Base-by-base conservation (phyloP, 2,113 vertebrate species). In the Passerina amoena region DNA sequence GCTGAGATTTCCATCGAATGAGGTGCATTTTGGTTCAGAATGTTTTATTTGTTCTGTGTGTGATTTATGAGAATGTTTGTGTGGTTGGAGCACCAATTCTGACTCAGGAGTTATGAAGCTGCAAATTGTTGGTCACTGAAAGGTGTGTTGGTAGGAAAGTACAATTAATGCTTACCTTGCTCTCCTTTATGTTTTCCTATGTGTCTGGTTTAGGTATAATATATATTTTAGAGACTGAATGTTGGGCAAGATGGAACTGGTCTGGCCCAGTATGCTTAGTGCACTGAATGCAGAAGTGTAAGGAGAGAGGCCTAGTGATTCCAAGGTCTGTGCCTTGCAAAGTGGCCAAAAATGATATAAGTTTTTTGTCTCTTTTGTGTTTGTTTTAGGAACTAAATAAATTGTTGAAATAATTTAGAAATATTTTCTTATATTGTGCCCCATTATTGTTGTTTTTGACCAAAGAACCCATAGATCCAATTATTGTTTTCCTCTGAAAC, bases 361-460 rank as follows among this genome's bases (percentile, higher is more conserved):
- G 27, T 44, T 86, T 77, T 92, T 83, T 56, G 12, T 63, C 22
- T 66, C 45, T 56, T 30, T 57, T 70, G 31, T 25, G 40, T 72
- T 82, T 90, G 23, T 54, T 88, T 70, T n/a, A 76, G 64, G 40
- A 68, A 65, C 56, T 28, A 59, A 83, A 64, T 28, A 75, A 42
- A 44, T 42, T 21, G 5, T 73, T 51, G 27, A 57, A 61, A 10
- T 61, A 61, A 33, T 37, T 69, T 88, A 51, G 28, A 66, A 66
- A 65, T 9, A 1, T 48, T 15, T 40, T 78, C 24, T 48, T 65
- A 15, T 17, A 9, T 71, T 50, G 20, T 86, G 17, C 23, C 27
- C 0, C 2, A 37, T 61, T 0, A 0, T 48, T 42, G 38, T 61
- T 61, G 6, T 2, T 56, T 77, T 78, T 84, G 17, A 66, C 24